Percentiles rank a stretch among this genome's conserved stretches.
phyloP scores from a whole-genome alignment of 2,113 vertebrate genomes.

The Chrysemys picta region DNA sequence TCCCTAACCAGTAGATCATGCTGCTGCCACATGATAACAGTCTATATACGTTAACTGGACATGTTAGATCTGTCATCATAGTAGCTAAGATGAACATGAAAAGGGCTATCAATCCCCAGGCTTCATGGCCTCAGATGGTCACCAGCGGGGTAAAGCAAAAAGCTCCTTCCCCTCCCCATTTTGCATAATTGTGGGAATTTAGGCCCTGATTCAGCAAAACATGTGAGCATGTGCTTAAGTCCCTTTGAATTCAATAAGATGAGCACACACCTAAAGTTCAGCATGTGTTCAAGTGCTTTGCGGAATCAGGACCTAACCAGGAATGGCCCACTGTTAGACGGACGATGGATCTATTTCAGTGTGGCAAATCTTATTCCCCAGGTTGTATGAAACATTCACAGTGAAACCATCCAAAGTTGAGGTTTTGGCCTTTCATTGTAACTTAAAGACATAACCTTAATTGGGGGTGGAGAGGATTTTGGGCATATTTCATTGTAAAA shows the following conservation, averaged over 20 bases:
- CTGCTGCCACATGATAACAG: neutral
- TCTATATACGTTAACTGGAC: neutral
- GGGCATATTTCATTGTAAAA: neutral
- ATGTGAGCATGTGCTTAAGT: fast-evolving
- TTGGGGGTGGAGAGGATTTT: neutral
- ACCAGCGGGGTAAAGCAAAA: neutral
- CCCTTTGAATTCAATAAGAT: neutral
- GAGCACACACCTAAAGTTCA: too few relatives aligned
- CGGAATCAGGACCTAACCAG: neutral
- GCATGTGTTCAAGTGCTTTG: neutral
- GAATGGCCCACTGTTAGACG: neutral
- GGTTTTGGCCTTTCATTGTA: neutral
- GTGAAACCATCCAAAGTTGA: neutral
- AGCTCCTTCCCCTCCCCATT: neutral
- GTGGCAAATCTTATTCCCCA: neutral
- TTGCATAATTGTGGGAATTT: neutral
- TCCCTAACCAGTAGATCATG: neutral
- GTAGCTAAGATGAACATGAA: neutral
- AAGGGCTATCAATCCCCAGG: neutral
- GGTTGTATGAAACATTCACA: neutral
- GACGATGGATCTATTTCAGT: neutral
- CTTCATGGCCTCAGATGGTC: neutral
- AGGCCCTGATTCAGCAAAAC: neutral
- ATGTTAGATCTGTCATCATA: neutral
- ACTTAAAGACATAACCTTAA: neutral